Conservation (phyloP, 2,113 vertebrate species). For the Scomber colias region DNA sequence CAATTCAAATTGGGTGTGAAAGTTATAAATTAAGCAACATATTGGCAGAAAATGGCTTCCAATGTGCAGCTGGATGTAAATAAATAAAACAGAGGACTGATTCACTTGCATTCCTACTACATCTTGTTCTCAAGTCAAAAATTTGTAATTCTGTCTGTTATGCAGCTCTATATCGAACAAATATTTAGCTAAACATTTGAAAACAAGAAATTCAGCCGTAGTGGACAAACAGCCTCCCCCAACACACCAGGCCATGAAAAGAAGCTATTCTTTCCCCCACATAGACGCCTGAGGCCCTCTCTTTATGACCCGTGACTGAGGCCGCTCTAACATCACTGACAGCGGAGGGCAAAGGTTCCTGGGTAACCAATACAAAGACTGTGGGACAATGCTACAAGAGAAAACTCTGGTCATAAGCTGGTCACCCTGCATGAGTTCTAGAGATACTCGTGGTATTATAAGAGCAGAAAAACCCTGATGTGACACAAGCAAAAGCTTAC, state of each 20-base stretch:
- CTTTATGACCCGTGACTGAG: constrained; percentile 86
- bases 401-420: constrained; percentile 68
- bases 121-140: not conserved
- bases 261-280: constrained; percentile 74
- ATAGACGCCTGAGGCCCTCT: constrained; percentile 77
- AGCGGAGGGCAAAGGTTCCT: constrained; percentile 83
- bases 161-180: constrained; percentile 9
- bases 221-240: constrained; percentile 67
- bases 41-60: constrained; percentile 5
- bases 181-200: constrained; percentile 25
- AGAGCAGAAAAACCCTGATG: constrained; percentile 26
- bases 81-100: too few species aligned
- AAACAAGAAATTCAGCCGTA: constrained; percentile 40
- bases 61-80: too few species aligned
- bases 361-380: constrained; percentile 83
- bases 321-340: constrained; percentile 82
- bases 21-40: not conserved
- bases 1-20: not conserved
- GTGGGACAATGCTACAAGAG: constrained; percentile 79
- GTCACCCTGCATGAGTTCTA: constrained; percentile 50
- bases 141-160: not conserved
- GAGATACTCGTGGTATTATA: constrained; percentile 42
- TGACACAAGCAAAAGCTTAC: constrained; percentile 38
- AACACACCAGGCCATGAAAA: constrained; percentile 73
- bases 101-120: too few species aligned